These are phyloP conservation scores for Metacarcinus magister DNA, from an alignment of 2,888 invertebrate species.

Conservation along the genomic window DNA sequence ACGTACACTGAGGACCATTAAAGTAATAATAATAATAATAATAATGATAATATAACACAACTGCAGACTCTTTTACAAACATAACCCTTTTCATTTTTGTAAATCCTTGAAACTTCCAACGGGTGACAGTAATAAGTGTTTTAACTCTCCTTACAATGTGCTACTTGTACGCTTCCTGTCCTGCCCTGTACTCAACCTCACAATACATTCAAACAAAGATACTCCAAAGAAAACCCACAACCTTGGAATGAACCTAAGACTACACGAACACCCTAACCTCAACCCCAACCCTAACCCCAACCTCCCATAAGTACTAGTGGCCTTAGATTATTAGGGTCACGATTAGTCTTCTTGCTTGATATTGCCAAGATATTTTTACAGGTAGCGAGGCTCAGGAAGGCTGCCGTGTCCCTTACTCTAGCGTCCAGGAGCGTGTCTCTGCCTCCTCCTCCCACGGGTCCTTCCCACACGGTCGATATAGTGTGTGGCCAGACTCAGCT, in stretches of 20 bases:
- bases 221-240: background rate
- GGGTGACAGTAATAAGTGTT: background rate
- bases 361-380: background rate
- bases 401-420: background rate
- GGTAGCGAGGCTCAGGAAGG: background rate
- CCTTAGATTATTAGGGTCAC: background rate
- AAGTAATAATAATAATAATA: too few species aligned
- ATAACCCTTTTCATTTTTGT: background rate
- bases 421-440: constrained; percentile 3
- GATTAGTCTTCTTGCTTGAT: background rate
- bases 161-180: background rate
- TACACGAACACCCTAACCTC: too few species aligned
- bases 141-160: background rate
- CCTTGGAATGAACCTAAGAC: background rate
- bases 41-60: background rate
- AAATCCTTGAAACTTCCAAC: background rate
- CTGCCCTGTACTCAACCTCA: background rate
- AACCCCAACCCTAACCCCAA: too few species aligned
- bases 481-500: background rate
- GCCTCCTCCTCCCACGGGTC: background rate
- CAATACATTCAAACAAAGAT: background rate
- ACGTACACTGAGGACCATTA: too few species aligned
- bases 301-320: background rate
- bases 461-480: background rate
- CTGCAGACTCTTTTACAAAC: too few species aligned